Conservation (phyloP, 2,888 invertebrate species). For the Scotopteryx bipunctaria region DNA sequence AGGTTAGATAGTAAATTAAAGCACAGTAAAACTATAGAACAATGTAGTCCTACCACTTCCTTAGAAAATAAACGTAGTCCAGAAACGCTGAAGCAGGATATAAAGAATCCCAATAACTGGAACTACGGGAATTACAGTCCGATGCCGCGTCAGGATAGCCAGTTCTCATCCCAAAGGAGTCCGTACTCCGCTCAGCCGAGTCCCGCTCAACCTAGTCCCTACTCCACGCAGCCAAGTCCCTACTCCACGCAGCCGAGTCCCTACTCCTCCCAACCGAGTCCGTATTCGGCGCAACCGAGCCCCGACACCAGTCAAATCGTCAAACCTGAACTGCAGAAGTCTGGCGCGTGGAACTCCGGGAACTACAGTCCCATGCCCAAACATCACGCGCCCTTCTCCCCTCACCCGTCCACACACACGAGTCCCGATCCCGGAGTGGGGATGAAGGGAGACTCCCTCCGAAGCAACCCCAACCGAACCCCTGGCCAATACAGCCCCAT, state of each 20-base stretch:
- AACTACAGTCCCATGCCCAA: conserved; percentile 77
- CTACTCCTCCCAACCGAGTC: conserved; percentile 77
- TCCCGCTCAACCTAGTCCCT: conserved; percentile 75
- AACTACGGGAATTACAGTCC: conserved; percentile 76
- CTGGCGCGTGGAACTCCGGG: conserved; percentile 74
- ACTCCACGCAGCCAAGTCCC: conserved; percentile 74
- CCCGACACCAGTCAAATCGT: conserved; percentile 78
- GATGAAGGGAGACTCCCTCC: conserved; percentile 60
- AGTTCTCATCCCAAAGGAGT: conserved; percentile 75
- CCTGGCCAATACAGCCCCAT: conserved; percentile 76
- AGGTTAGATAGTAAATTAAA: conserved; percentile 74
- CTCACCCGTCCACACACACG: conserved; percentile 72
- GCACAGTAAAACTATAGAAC: conserved; percentile 71
- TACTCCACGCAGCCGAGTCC: conserved; percentile 76
- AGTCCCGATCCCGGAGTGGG: conserved; percentile 72
- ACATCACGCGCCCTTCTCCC: conserved; percentile 74
- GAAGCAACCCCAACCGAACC: conserved; percentile 65
- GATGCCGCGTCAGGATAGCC: conserved; percentile 73
- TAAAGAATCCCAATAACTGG: conserved; percentile 72
- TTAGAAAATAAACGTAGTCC: conserved; percentile 76
- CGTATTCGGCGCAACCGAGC: conserved; percentile 76
- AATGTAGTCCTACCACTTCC: conserved; percentile 77
- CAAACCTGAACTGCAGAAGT: conserved; percentile 69
- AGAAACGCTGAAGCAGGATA: conserved; percentile 70
- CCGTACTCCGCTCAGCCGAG: conserved; percentile 78